Evolutionary conservation across 2,888 invertebrate species (phyloP), one percentile per base, ranked within the genome.

Genomic region (Vesta saturnalis): DNA sequence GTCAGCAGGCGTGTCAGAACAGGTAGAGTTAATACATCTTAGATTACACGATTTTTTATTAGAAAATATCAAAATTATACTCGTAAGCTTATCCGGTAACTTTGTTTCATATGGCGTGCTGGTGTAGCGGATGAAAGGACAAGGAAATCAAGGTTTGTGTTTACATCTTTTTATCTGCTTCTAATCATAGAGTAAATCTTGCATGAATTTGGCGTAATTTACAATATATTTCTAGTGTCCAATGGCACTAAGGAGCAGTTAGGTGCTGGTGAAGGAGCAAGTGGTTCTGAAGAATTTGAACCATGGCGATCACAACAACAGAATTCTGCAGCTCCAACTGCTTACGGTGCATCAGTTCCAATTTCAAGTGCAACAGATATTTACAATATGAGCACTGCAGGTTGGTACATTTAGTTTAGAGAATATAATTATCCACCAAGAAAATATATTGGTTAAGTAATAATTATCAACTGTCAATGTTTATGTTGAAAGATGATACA

Each of bases 1-100:
- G 93, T 93, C 92, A 92, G 91, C 93, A 92, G 92, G 92, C 92
- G 92, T 93, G 91, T 91, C 92, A 90, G 93, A 93, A 89, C 93
- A 93, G 93, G 93, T 93, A 92, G 80, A 83, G 81, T 82, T 81
- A 82, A 81, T 83, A 82, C 81, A 83, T 79, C 77, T 79, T 81
- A 56, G 60, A 65, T 58, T 81, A 81, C 80, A 81, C 80, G 80
- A 79, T 78, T 80, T 78, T 76, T 70, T 73, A 77, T 74, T 69
- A 72, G 71, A 70, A 75, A 71, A 72, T 74, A 71, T 72, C 70
- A 72, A 73, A 76, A 75, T 21, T 52, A 1, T 19, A 52, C 19
- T 2, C 4, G 12, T 73, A 65, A 74, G 77, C 71, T 76, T 75
- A 77, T 72, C 76, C 82, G 79, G 83, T 78, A 83, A 82, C 85